Evolutionary conservation across 2,797 vertebrate species (phyloP).

Genomic region (Stomatorhinus walkeri): DNA sequence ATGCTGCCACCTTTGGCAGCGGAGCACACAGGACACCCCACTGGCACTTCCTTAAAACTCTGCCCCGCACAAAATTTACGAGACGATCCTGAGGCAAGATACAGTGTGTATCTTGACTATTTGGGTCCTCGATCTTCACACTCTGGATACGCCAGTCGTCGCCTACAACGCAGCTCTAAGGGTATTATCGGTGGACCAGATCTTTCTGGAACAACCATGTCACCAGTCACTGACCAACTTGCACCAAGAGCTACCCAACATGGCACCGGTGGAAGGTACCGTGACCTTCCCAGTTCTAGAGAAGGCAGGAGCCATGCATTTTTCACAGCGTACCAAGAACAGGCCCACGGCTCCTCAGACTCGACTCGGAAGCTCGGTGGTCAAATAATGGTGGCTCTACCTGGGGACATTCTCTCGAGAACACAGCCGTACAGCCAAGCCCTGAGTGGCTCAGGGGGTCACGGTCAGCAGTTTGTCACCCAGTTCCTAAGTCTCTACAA

Average conservation of each 20-base stretch:
- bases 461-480: slow-evolving; percentile 59
- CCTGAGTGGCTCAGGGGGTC: slow-evolving; percentile 53
- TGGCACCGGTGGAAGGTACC: slow-evolving; percentile 61
- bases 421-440: slow-evolving; percentile 57
- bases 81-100: slow-evolving; percentile 69
- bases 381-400: slow-evolving; percentile 65
- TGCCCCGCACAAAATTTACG: slow-evolving; percentile 60
- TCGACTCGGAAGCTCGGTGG: slow-evolving; percentile 51
- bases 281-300: slow-evolving; percentile 61
- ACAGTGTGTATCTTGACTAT: slow-evolving; percentile 69
- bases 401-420: slow-evolving; percentile 52
- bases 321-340: slow-evolving; percentile 61
- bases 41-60: slow-evolving; percentile 61
- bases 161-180: slow-evolving; percentile 62
- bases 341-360: slow-evolving; percentile 63
- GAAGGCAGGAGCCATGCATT: slow-evolving; percentile 61
- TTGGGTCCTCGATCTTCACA: slow-evolving; percentile 60
- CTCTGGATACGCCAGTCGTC: slow-evolving; percentile 63
- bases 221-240: slow-evolving; percentile 66
- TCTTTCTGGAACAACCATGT: slow-evolving; percentile 63
- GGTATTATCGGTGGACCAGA: slow-evolving; percentile 64
- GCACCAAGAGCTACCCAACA: slow-evolving; percentile 56
- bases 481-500: slow-evolving; percentile 65
- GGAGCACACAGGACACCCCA: slow-evolving; percentile 55
- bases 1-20: slow-evolving; percentile 56